Base-by-base conservation (phyloP, 2,113 vertebrate genomes). In the Picathartes gymnocephalus region DNA sequence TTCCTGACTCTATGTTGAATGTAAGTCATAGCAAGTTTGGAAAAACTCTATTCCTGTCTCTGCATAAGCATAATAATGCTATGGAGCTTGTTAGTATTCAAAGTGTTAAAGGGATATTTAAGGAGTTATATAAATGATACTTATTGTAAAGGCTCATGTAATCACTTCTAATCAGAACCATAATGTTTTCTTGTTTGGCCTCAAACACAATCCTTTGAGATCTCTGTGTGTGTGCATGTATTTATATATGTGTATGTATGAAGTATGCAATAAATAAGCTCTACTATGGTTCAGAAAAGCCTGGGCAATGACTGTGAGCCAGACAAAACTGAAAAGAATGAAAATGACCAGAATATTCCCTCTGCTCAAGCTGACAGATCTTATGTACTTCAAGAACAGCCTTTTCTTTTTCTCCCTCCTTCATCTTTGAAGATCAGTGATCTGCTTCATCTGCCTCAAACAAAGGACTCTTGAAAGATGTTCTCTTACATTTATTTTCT, bases 401-500 rank as follows among this genome's bases (percentile, higher is more conserved):
- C 58, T 82, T 86, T 35, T 76, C 81, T 91, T 84, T 81, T 78
- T 37, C 66, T 48, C 13, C 20, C 33, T 50, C 83, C 27, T 44
- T 95, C 50, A 17, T 73, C 78, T 85, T 30, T 70, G 70, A 93
- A 92, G 45, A 66, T 42, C 70, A 91, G 54, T n/a, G 58, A 65
- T 80, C 48, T 87, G 50, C 73, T 81, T 93, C 72, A 81, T 76
- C 48, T 68, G 61, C 48, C n/a, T 87, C 83, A 89, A 81, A 93
- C 31, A 88, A 94, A 94, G 56, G 61, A 64, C 37, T 84, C 25
- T 61, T 69, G 44, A 60, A 95, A 84, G 70, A 82, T 58, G 53
- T 47, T 85, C 53, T 90, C 64, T 85, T 16, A 56, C 76, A 90
- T 60, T 86, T 51, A 85, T 89, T 93, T 93, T 89, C 81, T 87